These are phyloP conservation scores for Axis porcinus DNA, from an alignment of 2,113 vertebrate genomes.

Conservation along the genomic window DNA sequence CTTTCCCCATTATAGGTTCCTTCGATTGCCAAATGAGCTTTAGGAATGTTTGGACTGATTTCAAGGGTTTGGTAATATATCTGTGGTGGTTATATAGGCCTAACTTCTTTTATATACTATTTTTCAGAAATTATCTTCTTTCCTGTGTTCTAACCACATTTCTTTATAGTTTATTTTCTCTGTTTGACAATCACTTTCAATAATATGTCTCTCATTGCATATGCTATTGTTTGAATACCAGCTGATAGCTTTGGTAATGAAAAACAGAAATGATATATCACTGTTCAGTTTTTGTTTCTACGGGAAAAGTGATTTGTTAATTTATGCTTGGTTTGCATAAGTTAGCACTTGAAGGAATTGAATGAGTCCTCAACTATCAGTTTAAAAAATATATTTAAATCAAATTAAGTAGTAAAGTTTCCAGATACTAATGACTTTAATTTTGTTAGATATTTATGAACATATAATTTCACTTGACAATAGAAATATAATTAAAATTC, in stretches of 20 bases:
- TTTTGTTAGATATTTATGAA: not conserved
- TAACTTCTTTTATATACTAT: not conserved
- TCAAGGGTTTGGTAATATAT: not conserved
- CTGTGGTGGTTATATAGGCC: not conserved
- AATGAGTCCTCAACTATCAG: not conserved
- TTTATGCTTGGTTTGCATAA: not conserved
- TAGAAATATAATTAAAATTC: not conserved
- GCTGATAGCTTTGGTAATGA: not conserved
- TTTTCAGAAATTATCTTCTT: not conserved
- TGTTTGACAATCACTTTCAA: not conserved
- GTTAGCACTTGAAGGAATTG: not conserved
- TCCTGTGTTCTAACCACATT: not conserved
- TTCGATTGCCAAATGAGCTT: not conserved
- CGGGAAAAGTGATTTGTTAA: not conserved
- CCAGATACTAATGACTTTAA: not conserved
- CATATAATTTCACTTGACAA: not conserved
- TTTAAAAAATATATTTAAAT: constrained; percentile 27
- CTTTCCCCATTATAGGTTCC: not conserved
- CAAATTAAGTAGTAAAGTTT: not conserved
- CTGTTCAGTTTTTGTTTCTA: not conserved
- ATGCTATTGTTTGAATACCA: not conserved
- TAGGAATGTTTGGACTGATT: not conserved
- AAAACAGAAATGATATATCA: not conserved
- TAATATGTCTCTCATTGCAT: not conserved
- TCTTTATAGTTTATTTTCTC: not conserved